These are phyloP conservation scores for Pongo pygmaeus DNA, from an alignment of 2,113 vertebrate species.

Conservation along the genomic window DNA sequence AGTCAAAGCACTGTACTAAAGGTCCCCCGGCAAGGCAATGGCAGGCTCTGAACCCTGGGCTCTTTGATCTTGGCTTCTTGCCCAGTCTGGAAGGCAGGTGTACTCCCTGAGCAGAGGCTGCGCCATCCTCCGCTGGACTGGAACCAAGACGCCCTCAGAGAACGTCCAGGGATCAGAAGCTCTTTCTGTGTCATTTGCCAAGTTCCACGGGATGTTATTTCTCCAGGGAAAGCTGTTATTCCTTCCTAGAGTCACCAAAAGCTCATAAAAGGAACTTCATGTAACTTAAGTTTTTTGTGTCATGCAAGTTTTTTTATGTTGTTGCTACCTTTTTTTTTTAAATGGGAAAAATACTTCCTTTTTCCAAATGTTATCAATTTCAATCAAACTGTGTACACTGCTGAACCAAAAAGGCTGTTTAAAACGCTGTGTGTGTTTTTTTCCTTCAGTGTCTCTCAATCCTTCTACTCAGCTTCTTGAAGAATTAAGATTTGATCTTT, in stretches of 20 bases:
- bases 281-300: neutral
- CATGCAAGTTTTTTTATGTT: neutral
- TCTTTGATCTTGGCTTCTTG: neutral
- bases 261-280: neutral
- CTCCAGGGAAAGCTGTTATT: neutral
- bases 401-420: conserved; percentile 46
- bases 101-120: neutral
- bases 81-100: neutral
- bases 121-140: neutral
- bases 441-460: conserved; percentile 40
- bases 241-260: neutral
- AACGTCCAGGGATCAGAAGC: neutral
- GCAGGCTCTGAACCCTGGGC: neutral
- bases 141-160: neutral
- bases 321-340: neutral
- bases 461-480: conserved; percentile 75
- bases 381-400: conserved; percentile 69
- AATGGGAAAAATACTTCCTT: conserved; percentile 42
- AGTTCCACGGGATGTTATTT: neutral
- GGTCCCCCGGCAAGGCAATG: neutral
- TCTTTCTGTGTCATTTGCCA: fast-evolving
- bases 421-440: neutral
- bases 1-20: neutral
- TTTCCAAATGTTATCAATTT: conserved; percentile 75
- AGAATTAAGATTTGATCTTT: conserved; percentile 84